Evolutionary conservation across 2,113 vertebrate genomes (phyloP), one percentile per base, ranked within the genome.

Genomic region (Columba janthina): DNA sequence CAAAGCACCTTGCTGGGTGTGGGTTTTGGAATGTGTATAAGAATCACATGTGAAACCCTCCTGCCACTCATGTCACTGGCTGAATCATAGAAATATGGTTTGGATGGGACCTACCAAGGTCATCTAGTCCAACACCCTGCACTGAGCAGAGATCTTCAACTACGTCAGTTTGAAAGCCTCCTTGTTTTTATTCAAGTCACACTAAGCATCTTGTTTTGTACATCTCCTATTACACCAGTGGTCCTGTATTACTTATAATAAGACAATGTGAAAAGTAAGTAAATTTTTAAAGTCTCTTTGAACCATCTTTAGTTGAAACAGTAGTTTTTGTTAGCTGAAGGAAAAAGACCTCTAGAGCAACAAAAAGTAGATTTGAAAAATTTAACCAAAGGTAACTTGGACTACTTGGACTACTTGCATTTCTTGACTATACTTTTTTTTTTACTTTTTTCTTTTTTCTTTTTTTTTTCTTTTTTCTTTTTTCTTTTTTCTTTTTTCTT

Each of bases 31-130:
- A 3, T 10, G 3, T 26, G 11, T 73, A 5, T 48, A 29, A 46
- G 22, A 86, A 58, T 24, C 28, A 58, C 0, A 0, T 19, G 7
- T 21, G 15, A 75, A 85, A 76, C 60, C 6, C 7, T 66, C 2
- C 32, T 65, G 26, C 3, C 34, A 29, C 20, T 58, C 11, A 36
- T 5, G 29, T 56, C 36, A 67, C 12, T 24, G 28, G 17, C 2
- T 11, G 12, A 70, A 10, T 48, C 12, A 24, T 34, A 34, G 20
- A 56, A 54, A 46, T 46, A 46, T 34, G 8, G 8, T 8, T 42
- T 54, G 19, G n/a, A 65, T 70, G 4, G 5, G 9, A 10, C 2
- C 6, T 51, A 31, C 44, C 51, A 70, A 71, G 51, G 7, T 10
- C 17, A 14, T 50, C 9, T 31, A 28, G 7, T n/a, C 26, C 19